phyloP scores from a whole-genome alignment of 2,113 vertebrate species.

The Takifugu flavidus region DNA sequence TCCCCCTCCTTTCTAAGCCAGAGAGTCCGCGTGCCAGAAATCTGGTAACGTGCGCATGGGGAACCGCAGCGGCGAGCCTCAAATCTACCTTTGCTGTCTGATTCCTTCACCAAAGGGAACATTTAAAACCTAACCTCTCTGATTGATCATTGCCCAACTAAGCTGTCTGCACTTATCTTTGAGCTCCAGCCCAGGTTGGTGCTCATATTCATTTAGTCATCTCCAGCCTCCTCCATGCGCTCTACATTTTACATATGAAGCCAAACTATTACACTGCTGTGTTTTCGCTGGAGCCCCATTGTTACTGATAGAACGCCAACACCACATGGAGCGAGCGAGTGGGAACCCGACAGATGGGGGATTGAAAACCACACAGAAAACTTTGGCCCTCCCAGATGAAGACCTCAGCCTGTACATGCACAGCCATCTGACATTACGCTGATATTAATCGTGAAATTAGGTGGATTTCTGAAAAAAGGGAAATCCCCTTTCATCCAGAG shows the following conservation, averaged over 20 bases:
- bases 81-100: constrained; percentile 32
- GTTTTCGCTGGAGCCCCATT: constrained; percentile 5
- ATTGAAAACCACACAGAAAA: constrained; percentile 7
- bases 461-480: background rate
- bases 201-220: constrained; percentile 44
- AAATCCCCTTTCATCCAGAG: background rate
- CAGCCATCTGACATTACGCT: constrained; percentile 36
- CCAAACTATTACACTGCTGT: background rate
- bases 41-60: constrained; percentile 1
- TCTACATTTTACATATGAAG: constrained; percentile 1
- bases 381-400: constrained; percentile 35
- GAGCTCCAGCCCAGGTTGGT: constrained; percentile 8
- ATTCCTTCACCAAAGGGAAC: constrained; percentile 41
- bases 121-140: constrained; percentile 36
- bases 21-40: constrained; percentile 11
- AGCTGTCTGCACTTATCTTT: constrained; percentile 43
- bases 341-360: constrained; percentile 56
- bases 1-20: constrained; percentile 29
- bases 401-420: constrained; percentile 27
- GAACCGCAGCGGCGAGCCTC: constrained; percentile 9
- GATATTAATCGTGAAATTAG: background rate
- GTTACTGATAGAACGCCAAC: constrained; percentile 25
- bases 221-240: constrained; percentile 12
- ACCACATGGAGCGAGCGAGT: constrained; percentile 34
- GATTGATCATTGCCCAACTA: constrained; percentile 44